phyloP scores from a whole-genome alignment of 2,797 vertebrate genomes.

The Danio kyathit region DNA sequence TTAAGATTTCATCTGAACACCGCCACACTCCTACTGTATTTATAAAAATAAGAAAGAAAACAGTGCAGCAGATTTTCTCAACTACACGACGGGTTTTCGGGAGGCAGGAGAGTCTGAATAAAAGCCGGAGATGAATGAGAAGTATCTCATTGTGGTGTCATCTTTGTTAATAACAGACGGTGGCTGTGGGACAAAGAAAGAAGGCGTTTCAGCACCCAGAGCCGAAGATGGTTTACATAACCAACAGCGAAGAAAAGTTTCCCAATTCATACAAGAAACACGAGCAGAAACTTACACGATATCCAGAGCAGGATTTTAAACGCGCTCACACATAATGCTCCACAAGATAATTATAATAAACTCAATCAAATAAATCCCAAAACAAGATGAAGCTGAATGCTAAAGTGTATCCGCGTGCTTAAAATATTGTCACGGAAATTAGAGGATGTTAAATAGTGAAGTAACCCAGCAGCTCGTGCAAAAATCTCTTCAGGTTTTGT shows the following conservation, averaged over 20 bases:
- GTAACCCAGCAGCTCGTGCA: background rate
- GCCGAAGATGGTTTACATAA: constrained; percentile 14
- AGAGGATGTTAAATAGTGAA: background rate
- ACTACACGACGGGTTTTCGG: background rate
- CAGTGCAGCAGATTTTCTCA: background rate
- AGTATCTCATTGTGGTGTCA: constrained; percentile 27
- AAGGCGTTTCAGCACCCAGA: constrained; percentile 33
- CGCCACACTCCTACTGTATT: background rate
- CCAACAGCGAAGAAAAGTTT: constrained; percentile 28
- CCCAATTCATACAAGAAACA: background rate
- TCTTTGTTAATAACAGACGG: constrained; percentile 53
- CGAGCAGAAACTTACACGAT: constrained; percentile 1
- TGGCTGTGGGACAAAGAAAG: constrained; percentile 55
- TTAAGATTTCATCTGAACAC: background rate
- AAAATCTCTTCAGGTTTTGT: constrained; percentile 13
- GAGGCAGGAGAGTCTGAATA: background rate
- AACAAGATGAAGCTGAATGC: background rate
- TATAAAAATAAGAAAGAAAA: too few species aligned
- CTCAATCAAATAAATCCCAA: background rate
- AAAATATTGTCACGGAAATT: background rate
- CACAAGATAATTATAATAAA: background rate
- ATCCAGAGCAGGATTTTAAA: background rate
- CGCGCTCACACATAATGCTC: background rate
- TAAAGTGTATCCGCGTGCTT: background rate
- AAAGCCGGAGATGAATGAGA: constrained; percentile 28